A percentile compares a stretch with the other conserved stretches of the same genome.
These are phyloP conservation scores for Lepidonotus clava DNA, from an alignment of 2,888 invertebrate species.

Conservation along the genomic window DNA sequence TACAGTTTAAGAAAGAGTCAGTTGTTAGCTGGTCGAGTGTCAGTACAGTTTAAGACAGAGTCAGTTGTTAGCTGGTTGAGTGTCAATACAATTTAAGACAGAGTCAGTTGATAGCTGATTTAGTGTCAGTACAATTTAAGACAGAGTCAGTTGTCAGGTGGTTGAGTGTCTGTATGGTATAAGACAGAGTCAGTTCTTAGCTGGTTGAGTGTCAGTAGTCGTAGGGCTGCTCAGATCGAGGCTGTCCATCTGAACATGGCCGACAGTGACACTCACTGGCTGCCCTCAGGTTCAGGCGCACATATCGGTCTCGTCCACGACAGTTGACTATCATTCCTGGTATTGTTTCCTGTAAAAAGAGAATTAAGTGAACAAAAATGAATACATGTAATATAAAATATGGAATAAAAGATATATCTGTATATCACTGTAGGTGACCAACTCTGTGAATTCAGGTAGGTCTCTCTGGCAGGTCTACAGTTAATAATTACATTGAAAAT, in stretches of 20 bases:
- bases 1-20: no score
- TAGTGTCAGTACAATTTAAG: no score
- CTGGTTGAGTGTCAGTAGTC: conserved; percentile 49
- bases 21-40: no score
- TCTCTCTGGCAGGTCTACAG: not conserved
- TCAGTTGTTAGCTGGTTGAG: no score
- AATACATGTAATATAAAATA: not conserved
- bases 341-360: not conserved
- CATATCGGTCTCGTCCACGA: not conserved
- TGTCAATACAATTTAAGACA: no score
- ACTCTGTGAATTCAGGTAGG: not conserved
- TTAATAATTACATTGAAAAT: not conserved
- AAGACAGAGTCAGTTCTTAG: no score
- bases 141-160: no score
- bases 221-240: conserved; percentile 22
- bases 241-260: conserved; percentile 40
- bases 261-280: conserved; percentile 49
- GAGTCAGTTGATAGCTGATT: no score
- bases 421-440: not conserved
- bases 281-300: conserved; percentile 25
- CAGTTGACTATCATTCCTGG: not conserved
- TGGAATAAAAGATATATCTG: not conserved
- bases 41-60: no score
- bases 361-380: not conserved
- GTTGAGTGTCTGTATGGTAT: no score